Percentiles rank a stretch among this genome's conserved stretches.
Evolutionary conservation across 2,113 vertebrate genomes (phyloP).

Genomic region (Xenopus borealis): DNA sequence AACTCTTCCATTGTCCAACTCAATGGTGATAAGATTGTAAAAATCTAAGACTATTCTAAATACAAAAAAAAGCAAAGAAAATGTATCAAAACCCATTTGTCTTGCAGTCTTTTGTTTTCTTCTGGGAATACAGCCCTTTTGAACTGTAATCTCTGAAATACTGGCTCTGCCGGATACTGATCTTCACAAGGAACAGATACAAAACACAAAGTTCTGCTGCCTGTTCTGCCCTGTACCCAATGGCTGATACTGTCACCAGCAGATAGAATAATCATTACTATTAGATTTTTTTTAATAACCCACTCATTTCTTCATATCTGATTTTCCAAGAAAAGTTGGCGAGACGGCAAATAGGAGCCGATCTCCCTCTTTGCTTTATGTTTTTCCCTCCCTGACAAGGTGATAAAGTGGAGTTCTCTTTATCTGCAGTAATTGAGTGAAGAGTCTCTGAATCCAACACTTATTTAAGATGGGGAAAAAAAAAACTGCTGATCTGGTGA

Average conservation of each 20-base stretch:
- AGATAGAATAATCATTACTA: slow-evolving; percentile 1
- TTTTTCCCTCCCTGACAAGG: background rate
- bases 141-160: slow-evolving; percentile 37
- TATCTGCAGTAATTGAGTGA: slow-evolving; percentile 10
- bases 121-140: slow-evolving; percentile 22
- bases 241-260: background rate
- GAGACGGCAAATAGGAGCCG: background rate
- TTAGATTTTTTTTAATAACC: background rate
- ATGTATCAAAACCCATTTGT: slow-evolving; percentile 27
- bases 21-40: background rate
- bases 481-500: slow-evolving; percentile 2
- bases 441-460: background rate
- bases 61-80: slow-evolving; percentile 21
- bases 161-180: slow-evolving; percentile 1
- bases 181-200: background rate
- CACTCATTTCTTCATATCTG: slow-evolving; percentile 11
- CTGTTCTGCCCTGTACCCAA: too few species aligned
- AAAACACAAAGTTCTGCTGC: background rate
- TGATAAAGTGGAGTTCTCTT: slow-evolving; percentile 7
- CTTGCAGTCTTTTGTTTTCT: slow-evolving; percentile 7
- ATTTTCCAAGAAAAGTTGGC: background rate
- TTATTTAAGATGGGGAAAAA: slow-evolving; percentile 1
- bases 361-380: background rate
- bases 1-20: too few species aligned
- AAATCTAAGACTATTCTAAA: slow-evolving; percentile 18